Percentiles rank a stretch among this genome's conserved stretches.
These are phyloP conservation scores for Lasioglossum lativentre DNA, from an alignment of 2,888 invertebrate genomes.

Conservation along the genomic window DNA sequence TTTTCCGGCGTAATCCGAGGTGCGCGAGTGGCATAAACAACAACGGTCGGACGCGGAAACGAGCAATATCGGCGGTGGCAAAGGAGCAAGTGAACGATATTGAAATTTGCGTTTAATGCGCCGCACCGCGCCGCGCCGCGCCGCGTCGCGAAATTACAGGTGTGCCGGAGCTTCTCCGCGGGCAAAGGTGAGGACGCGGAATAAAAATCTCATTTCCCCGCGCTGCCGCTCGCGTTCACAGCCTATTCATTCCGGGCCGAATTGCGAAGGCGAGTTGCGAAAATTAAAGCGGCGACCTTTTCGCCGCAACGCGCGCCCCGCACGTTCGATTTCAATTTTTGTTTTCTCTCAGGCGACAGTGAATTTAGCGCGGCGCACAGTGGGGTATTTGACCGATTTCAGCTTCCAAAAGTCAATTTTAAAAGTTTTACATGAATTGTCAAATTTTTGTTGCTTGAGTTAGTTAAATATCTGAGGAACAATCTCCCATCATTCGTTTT, in stretches of 20 bases:
- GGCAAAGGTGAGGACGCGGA: not conserved
- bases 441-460: too few species aligned
- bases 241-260: conserved; percentile 16
- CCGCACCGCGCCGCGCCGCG: too few species aligned
- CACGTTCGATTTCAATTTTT: conserved; percentile 18
- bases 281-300: not conserved
- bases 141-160: conserved; percentile 67
- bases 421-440: too few species aligned
- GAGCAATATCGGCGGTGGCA: conserved; percentile 69
- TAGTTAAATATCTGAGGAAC: too few species aligned
- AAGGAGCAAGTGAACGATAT: conserved; percentile 74
- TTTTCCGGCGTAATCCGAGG: not conserved
- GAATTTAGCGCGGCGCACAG: not conserved
- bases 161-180: not conserved
- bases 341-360: conserved; percentile 34
- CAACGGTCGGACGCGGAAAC: conserved; percentile 9
- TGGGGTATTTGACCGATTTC: too few species aligned
- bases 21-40: not conserved
- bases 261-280: conserved; percentile 3
- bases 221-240: conserved; percentile 9
- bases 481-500: too few species aligned
- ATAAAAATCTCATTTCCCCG: conserved; percentile 75
- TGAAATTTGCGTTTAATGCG: conserved; percentile 74
- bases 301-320: not conserved
- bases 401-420: too few species aligned